Conservation (phyloP, 2,888 invertebrate genomes). For the Drosophila nigricruria region DNA sequence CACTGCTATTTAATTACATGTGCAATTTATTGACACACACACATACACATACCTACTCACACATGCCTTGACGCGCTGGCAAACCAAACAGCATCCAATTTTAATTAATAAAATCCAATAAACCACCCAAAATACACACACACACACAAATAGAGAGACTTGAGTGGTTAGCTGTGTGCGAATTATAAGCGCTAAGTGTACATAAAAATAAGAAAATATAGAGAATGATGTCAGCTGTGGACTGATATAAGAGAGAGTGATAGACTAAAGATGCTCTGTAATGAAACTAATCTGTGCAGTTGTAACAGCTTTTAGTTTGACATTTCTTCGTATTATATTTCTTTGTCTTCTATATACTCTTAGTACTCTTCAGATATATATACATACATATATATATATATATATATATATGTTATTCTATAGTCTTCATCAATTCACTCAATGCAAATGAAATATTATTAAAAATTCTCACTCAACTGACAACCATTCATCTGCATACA, state of each 20-base stretch:
- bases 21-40: conserved; percentile 51
- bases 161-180: conserved; percentile 27
- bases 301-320: not conserved
- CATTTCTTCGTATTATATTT: no score
- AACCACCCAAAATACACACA: conserved; percentile 35
- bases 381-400: no score
- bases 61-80: conserved; percentile 54
- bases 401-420: no score
- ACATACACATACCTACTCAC: conserved; percentile 11
- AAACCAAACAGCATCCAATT: conserved; percentile 58
- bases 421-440: not conserved
- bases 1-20: conserved; percentile 59
- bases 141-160: conserved; percentile 25
- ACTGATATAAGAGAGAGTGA: not conserved
- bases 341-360: not conserved
- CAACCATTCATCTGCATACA: not conserved
- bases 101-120: conserved; percentile 76
- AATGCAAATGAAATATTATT: not conserved
- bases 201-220: conserved; percentile 25
- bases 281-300: not conserved
- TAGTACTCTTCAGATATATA: no score
- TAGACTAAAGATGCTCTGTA: conserved; percentile 6
- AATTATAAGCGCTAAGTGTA: conserved; percentile 55
- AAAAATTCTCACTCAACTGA: not conserved
- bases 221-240: conserved; percentile 1